phyloP scores from a whole-genome alignment of 1,140 invertebrate genomes.

The Bombus picipes region DNA sequence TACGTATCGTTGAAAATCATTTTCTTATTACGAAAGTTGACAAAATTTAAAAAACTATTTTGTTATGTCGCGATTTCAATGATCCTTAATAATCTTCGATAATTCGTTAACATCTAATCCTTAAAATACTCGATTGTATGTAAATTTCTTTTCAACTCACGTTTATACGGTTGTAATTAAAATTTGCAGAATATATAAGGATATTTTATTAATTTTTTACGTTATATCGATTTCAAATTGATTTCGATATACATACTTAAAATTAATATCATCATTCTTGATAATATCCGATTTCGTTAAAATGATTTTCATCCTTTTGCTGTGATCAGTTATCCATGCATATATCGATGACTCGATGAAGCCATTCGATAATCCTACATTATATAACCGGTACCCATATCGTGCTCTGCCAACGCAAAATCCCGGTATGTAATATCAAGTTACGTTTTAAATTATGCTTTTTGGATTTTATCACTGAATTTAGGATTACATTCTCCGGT shows the following conservation, averaged over 20 bases:
- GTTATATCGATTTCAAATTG: background rate
- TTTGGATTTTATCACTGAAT: slow-evolving; percentile 42
- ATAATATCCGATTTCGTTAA: slow-evolving; percentile 1
- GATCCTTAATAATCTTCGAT: too few species aligned
- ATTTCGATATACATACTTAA: background rate
- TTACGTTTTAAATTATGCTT: slow-evolving; percentile 42
- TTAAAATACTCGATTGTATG: too few species aligned
- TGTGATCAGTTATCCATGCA: background rate
- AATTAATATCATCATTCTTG: background rate
- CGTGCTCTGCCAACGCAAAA: slow-evolving; percentile 11
- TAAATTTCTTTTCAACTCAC: too few species aligned
- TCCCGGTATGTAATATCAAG: slow-evolving; percentile 35
- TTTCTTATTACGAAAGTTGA: too few species aligned
- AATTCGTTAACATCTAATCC: too few species aligned
- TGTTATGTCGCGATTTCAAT: too few species aligned
- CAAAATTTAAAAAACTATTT: too few species aligned
- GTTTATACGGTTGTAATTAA: background rate
- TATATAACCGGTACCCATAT: slow-evolving; percentile 32
- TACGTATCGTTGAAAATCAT: too few species aligned
- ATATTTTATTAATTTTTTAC: background rate
- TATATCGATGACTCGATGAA: slow-evolving; percentile 23
- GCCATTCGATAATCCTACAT: slow-evolving; percentile 35
- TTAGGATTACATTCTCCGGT: slow-evolving; percentile 38
- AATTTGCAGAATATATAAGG: background rate
- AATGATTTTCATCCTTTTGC: background rate